Base-by-base conservation (phyloP, 2,113 vertebrate genomes). In the Coturnix japonica region DNA sequence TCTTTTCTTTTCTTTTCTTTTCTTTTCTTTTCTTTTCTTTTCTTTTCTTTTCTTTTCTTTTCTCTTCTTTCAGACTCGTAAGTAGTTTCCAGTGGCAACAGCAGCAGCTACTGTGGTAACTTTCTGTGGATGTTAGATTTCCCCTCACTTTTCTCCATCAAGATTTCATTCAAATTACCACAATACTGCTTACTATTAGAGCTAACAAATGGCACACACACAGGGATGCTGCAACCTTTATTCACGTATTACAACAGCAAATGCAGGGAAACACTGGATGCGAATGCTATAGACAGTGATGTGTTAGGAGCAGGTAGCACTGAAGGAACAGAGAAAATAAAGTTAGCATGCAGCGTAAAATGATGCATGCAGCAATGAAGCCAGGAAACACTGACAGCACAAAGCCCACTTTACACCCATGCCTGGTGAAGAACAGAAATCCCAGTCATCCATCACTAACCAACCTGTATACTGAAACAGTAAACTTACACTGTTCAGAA, bases 361-460 rank as follows among this genome's bases (percentile, higher is more conserved):
- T 9, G 9, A 21, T 33, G 7, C 6, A 9, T 63, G 37, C 31
- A 67, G n/a, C 13, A 71, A 71, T 3, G 47, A 16, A 5, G 26
- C 16, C 13, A 41, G 56, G 69, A 71, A 53, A 73, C 8, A 21
- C 0, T 1, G 14, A 10, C 2, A 0, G 2, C 31, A 37, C 5
- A 3, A 56, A 19, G 78, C 26, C 4, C 5, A 26, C 12, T 83
- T 22, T 44, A 26, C 26, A 57, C 2, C 3, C 18, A 49, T 6
- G 3, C 2, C 8, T 3, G 5, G 44, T 49, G 41, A 61, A 44
- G 54, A 49, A 46, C 1, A 1, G 31, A 61, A 63, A 33, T 43
- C 26, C 15, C 6, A 0, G 0, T 2, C 1, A 15, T n/a, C 33
- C 5, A 2, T 31, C 11, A 9, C 26, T 69, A 57, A 22, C n/a